phyloP scores from a whole-genome alignment of 2,113 vertebrate genomes.

The Oryzias curvinotus region DNA sequence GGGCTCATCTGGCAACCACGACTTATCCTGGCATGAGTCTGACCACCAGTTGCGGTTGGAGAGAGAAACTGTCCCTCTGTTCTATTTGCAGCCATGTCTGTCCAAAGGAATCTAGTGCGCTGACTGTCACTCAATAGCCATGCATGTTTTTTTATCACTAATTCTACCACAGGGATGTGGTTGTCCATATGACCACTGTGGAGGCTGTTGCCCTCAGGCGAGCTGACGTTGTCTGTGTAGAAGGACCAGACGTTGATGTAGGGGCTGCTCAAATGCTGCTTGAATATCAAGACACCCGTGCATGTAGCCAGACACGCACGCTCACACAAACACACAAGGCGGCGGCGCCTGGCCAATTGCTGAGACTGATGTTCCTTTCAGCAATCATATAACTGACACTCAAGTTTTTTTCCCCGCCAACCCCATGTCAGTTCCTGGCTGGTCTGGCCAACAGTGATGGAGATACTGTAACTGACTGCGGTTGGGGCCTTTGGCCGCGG shows the following conservation, averaged over 20 bases:
- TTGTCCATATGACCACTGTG: slow-evolving; percentile 81
- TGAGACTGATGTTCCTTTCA: slow-evolving; percentile 77
- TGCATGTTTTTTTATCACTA: slow-evolving; percentile 73
- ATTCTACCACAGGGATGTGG: slow-evolving; percentile 77
- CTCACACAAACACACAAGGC: slow-evolving; percentile 42
- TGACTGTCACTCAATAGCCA: slow-evolving; percentile 75
- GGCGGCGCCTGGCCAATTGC: slow-evolving; percentile 61
- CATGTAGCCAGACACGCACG: slow-evolving; percentile 1
- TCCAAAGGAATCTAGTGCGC: slow-evolving; percentile 76
- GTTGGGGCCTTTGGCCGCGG: slow-evolving; percentile 61
- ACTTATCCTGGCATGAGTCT: slow-evolving; percentile 67
- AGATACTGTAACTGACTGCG: slow-evolving; percentile 64
- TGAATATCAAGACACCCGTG: slow-evolving; percentile 57
- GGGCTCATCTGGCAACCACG: slow-evolving; percentile 71
- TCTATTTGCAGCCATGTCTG: slow-evolving; percentile 78
- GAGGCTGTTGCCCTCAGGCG: slow-evolving; percentile 76
- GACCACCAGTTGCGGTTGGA: slow-evolving; percentile 74
- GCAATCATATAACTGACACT: slow-evolving; percentile 73
- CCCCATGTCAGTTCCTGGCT: slow-evolving; percentile 71
- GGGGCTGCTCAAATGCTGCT: slow-evolving; percentile 78
- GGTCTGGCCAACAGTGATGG: slow-evolving; percentile 64
- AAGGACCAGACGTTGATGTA: slow-evolving; percentile 76
- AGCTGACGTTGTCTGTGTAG: slow-evolving; percentile 79
- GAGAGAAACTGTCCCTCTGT: slow-evolving; percentile 65
- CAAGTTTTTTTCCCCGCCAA: slow-evolving; percentile 63